Conservation (phyloP, 2,797 vertebrate species). For the Sphenopsis melanotis region DNA sequence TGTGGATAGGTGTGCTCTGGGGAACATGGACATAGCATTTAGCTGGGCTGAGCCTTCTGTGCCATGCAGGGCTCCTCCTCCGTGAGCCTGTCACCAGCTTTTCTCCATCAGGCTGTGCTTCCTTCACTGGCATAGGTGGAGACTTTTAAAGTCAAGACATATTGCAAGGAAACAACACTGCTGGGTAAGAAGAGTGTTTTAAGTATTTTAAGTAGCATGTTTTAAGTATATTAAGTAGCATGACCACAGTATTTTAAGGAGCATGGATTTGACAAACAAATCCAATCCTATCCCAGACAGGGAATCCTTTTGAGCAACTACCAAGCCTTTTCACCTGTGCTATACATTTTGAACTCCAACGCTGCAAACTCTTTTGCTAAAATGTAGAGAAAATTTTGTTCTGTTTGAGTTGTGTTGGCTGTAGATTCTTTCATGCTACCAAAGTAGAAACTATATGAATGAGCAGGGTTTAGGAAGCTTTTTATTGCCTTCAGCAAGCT, state of each 20-base stretch:
- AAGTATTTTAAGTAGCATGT: accelerated
- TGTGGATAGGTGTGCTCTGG: not conserved
- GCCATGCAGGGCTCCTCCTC: not conserved
- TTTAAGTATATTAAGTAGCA: too few relatives aligned
- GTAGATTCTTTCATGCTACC: not conserved
- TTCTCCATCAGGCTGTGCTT: not conserved
- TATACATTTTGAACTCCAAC: not conserved
- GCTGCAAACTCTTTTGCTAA: not conserved
- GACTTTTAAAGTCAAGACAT: not conserved
- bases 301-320: not conserved
- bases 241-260: not conserved
- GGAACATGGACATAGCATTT: not conserved
- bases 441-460: not conserved
- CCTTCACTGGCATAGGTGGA: not conserved
- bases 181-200: not conserved
- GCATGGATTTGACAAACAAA: not conserved
- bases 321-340: not conserved
- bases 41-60: not conserved
- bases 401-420: not conserved
- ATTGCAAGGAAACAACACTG: not conserved
- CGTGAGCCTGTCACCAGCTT: not conserved
- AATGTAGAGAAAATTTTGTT: not conserved
- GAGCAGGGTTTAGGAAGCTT: not conserved
- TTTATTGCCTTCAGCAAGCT: constrained; percentile 11
- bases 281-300: not conserved